These are phyloP conservation scores for Ricordea florida DNA, from an alignment of 92 coral and sea anemone genomes.

Conservation along the genomic window DNA sequence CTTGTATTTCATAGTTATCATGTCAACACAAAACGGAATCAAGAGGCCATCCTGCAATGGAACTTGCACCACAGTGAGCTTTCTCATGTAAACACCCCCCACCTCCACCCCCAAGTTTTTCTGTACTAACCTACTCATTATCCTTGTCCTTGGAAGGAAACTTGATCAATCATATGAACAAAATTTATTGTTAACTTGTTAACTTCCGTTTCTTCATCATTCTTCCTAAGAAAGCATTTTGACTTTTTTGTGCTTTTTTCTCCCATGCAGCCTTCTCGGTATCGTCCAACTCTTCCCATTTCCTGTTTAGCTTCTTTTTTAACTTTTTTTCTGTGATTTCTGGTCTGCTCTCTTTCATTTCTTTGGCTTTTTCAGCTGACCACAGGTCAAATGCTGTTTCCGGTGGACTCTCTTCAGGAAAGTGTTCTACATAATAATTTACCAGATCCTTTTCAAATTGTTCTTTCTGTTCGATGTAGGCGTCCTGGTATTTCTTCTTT, in stretches of 20 bases:
- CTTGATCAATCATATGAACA: too few relatives aligned
- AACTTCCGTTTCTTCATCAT: background rate
- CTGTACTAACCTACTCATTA: too few relatives aligned
- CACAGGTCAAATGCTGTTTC: constrained; percentile 64
- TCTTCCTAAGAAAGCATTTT: background rate
- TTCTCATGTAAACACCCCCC: too few relatives aligned
- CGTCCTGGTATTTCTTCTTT: constrained; percentile 47
- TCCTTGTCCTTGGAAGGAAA: too few relatives aligned
- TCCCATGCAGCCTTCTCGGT: constrained; percentile 46
- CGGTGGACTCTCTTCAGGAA: constrained; percentile 54
- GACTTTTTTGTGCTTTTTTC: constrained; percentile 25
- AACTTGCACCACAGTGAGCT: too few relatives aligned
- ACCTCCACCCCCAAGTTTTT: too few relatives aligned
- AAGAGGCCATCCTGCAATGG: too few relatives aligned
- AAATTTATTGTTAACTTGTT: too few relatives aligned
- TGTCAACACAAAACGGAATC: too few relatives aligned
- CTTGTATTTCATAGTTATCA: too few relatives aligned
- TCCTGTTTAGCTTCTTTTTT: constrained; percentile 43
- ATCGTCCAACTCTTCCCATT: constrained; percentile 67
- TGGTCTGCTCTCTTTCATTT: constrained; percentile 22
- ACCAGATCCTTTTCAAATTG: constrained; percentile 41
- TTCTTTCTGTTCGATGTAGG: constrained; percentile 26
- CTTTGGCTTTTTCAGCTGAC: constrained; percentile 28
- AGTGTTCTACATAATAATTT: constrained; percentile 21
- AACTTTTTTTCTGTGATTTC: constrained; percentile 69